Evolutionary conservation across 2,888 invertebrate species (phyloP), one percentile per base, ranked within the genome.

Genomic region (Tricholauxania praeusta): DNA sequence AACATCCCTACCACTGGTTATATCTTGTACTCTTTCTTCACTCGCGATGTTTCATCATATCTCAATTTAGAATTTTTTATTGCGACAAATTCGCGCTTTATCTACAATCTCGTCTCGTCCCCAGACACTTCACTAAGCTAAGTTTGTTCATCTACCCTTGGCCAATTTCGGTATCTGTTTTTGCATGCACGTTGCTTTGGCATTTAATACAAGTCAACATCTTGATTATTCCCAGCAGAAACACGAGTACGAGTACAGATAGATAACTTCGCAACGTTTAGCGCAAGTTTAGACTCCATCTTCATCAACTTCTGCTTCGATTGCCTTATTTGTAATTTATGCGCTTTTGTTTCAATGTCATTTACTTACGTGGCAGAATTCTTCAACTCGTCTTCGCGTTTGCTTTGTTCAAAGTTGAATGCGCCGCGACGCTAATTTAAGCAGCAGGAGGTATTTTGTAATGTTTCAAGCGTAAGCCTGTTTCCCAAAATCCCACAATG

Each of bases 31-130:
- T 39, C 39, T 39, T 7, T 39, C 10, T 39, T 39, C 10, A 10
- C 39, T 10, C 39, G 39, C 39, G 39, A 4, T 39, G 39, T 39
- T 67, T 71, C 71, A 71, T 74, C 71, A 71, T 79, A 82, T 81
- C 81, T 72, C 76, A 73, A 65, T 76, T 79, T 74, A 71, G 77
- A 77, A 81, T 81, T 80, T 73, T 55, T 77, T 78, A 78, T 78
- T 75, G 79, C 78, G 77, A 80, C 81, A 81, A 82, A 83, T 82
- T 82, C 81, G 78, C 78, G 76, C 74, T 74, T 78, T 82, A 82
- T 83, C 82, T 80, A 53, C 62, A 28, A 72, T 74, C 75, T 67
- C 15, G 59, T 60, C 59, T 15, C 17, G 53, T 15, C 53, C 17
- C n/a, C 15, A 12, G 53, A 17, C 53, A 53, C n/a, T 17, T 8